Conservation (phyloP, 2,888 invertebrate species). For the Himalopsyche tibetana region DNA sequence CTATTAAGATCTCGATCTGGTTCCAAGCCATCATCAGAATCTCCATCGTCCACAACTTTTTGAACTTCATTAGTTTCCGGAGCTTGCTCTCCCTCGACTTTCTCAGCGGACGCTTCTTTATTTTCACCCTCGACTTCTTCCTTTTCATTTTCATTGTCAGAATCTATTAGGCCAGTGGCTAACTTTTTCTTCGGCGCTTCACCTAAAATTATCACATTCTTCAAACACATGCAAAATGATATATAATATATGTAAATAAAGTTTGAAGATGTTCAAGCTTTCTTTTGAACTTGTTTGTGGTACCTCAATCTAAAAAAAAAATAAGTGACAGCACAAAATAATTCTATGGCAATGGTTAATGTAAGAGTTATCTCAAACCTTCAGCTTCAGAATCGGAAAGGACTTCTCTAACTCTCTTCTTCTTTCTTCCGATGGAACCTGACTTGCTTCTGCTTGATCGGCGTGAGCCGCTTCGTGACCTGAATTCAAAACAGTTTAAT, state of each 20-base stretch:
- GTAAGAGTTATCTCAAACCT: slow-evolving; percentile 66
- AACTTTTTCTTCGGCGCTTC: slow-evolving; percentile 70
- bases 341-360: no score
- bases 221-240: no score
- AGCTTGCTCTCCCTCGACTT: slow-evolving; percentile 68
- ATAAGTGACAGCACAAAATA: no score
- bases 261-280: no score
- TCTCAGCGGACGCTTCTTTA: slow-evolving; percentile 71
- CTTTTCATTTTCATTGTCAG: slow-evolving; percentile 77
- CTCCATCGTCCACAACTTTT: slow-evolving; percentile 80
- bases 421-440: slow-evolving; percentile 67
- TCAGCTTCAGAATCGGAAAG: slow-evolving; percentile 80
- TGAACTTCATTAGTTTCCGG: slow-evolving; percentile 67
- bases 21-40: slow-evolving; percentile 75
- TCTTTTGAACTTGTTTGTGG: no score
- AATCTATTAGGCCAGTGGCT: slow-evolving; percentile 77
- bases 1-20: slow-evolving; percentile 66
- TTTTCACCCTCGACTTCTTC: slow-evolving; percentile 77
- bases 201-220: slow-evolving; percentile 50
- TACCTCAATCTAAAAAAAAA: no score
- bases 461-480: slow-evolving; percentile 66
- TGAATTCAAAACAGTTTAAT: slow-evolving; percentile 27
- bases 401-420: slow-evolving; percentile 70
- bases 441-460: slow-evolving; percentile 67
- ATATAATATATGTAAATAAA: no score